Percentiles rank a stretch among this genome's conserved stretches.
phyloP scores from a whole-genome alignment of 2,888 invertebrate species.

The Leptinotarsa haldemani region DNA sequence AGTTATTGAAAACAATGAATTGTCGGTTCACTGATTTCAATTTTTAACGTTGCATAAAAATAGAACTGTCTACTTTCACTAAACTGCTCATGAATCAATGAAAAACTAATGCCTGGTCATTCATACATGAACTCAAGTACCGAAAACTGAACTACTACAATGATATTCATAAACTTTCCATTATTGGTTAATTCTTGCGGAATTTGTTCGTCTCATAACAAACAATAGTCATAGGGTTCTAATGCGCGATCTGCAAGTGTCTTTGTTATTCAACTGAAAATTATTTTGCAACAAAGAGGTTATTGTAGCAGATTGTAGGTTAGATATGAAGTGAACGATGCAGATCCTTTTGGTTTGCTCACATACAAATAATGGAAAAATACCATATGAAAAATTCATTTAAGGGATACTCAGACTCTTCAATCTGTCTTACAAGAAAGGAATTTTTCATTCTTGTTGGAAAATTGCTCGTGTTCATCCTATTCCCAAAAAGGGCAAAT shows the following conservation, averaged over 20 bases:
- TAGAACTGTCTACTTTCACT: constrained; percentile 1
- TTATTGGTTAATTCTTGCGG: background rate
- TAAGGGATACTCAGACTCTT: too few relatives aligned
- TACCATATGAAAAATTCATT: too few relatives aligned
- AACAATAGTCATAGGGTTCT: background rate
- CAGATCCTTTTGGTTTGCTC: background rate
- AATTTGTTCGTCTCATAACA: background rate
- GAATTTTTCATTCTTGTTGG: too few relatives aligned
- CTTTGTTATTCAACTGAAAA: constrained; percentile 11
- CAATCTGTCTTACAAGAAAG: too few relatives aligned
- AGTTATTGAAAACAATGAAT: background rate
- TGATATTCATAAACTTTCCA: constrained; percentile 2
- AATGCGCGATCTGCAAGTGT: background rate
- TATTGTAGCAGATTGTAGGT: background rate
- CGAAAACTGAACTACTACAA: background rate
- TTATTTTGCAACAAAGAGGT: background rate
- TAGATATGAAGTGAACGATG: background rate
- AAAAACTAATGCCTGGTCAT: background rate
- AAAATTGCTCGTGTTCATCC: too few relatives aligned
- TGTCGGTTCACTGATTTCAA: background rate
- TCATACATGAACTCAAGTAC: background rate
- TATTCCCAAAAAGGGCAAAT: too few relatives aligned
- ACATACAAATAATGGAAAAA: too few relatives aligned
- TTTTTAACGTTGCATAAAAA: background rate
- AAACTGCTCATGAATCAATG: background rate